Percentiles rank a stretch among this genome's conserved stretches.
Conservation (phyloP, 2,888 invertebrate species). For the Drosophila incognita region DNA sequence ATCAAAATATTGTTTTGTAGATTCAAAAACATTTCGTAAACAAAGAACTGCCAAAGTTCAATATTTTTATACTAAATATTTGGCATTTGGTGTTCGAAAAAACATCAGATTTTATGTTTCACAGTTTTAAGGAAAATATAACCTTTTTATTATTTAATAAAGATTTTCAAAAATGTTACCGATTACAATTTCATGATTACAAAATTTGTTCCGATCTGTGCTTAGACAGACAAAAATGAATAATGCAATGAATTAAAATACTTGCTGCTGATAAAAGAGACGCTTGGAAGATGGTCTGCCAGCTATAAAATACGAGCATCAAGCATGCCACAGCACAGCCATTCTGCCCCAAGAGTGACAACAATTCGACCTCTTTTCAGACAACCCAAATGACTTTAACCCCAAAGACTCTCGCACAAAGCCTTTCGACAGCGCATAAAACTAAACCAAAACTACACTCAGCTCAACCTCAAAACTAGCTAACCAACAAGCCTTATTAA, state of each 20-base stretch:
- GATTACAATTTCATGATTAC: not conserved
- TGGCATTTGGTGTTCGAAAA: not conserved
- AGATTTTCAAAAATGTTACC: not conserved
- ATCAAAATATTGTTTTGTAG: constrained; percentile 18
- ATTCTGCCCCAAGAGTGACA: constrained; percentile 3
- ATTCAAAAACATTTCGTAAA: constrained; percentile 10
- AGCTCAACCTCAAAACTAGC: constrained; percentile 80
- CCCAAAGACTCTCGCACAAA: constrained; percentile 51
- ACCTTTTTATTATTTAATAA: not conserved
- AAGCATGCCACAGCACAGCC: constrained; percentile 8
- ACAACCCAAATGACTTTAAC: constrained; percentile 55
- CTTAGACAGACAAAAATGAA: not conserved
- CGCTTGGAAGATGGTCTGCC: constrained; percentile 13
- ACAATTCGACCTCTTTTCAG: constrained; percentile 33
- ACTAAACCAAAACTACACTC: constrained; percentile 76
- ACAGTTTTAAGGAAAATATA: not conserved
- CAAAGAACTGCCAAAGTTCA: not conserved
- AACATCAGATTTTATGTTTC: not conserved
- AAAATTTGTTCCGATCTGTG: not conserved
- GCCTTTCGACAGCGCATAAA: constrained; percentile 60
- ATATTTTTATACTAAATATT: not conserved
- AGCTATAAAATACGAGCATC: constrained; percentile 14
- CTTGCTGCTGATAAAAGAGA: not conserved
- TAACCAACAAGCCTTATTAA: constrained; percentile 80
- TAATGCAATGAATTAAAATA: not conserved